Evolutionary conservation across 2,888 invertebrate species (phyloP), one percentile per base, ranked within the genome.

Genomic region (Apocheima hispidaria): DNA sequence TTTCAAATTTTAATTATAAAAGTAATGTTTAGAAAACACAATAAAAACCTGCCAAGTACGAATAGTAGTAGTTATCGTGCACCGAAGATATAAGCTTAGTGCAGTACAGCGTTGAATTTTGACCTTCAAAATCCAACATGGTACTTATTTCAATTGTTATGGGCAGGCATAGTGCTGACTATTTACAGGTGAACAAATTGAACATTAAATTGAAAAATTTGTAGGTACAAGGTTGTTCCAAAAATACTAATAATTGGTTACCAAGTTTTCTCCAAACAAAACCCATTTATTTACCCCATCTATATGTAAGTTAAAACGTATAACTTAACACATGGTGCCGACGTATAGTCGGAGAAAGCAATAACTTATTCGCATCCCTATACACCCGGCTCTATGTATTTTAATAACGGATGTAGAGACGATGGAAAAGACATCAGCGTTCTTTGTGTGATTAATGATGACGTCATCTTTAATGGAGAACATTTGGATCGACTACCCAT

Each of bases 351-450:
- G 82, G 84, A 91, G 90, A 90, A 90, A 86, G 90, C 89, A 81
- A 92, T 92, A 91, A 90, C 73, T 92, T 88, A 92, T 89, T 84
- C 87, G 82, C 88, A 88, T 89, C 90, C 90, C 85, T 86, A 90
- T 91, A 91, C 89, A 91, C 92, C 86, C 71, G 90, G 79, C 86
- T 84, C 84, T 87, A 86, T 84, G 86, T 88, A 86, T 82, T 83
- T 78, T 69, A 75, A 77, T 73, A 74, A 69, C 61, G 61, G 73
- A 69, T 72, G 69, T 68, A 58, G 66, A 68, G 51, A 64, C 44
- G 55, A 81, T 84, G 73, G 83, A 84, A 73, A 71, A 30, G 75
- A 61, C 77, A 68, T 55, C 38, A 58, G 50, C 53, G 54, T 23
- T 38, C 44, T 55, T 9, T 52, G 56, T 64, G 18, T 54, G 46